Evolutionary conservation across 2,888 invertebrate genomes (phyloP), one percentile per base, ranked within the genome.

Genomic region (Ormia ochracea): DNA sequence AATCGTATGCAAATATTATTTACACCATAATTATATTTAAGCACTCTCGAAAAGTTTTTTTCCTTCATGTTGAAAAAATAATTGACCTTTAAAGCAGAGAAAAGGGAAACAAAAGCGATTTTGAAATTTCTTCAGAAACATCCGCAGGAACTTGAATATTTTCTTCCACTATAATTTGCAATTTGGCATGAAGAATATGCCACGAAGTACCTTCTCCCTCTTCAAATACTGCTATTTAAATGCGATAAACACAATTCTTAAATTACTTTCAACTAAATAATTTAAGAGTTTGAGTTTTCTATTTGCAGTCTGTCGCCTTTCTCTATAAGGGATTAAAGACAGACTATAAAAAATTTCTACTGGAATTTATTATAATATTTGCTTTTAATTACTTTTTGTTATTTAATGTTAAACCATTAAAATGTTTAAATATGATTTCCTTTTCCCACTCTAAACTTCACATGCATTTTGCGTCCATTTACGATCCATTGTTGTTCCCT

Each of bases 21-120:
- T 70, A 48, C 56, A 63, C 76, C 70, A 41, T 70, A 77, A 77
- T 77, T 77, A 77, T 58, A 70, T 56, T 65, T 77, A 77, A 77
- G 59, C 59, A 75, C 59, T 68, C 14, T 50, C 17, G 10, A 59
- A 43, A 50, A 26, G 59, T 68, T 58, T 36, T 75, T 59, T 75
- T 52, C 66, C 26, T 66, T 41, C 33, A 61, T 69, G 28, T 26
- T 56, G 54, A 56, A 31, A 48, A 76, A 77, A 56, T 63, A 77
- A 77, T 70, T 77, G 69, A 77, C 76, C 69, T 77, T 63, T 58
- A 50, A 41, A 41, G n/a, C 52, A 31, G n/a, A 33, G 12, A n/a
- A 48, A 14, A 43, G 23, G 1, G 5, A 3, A 28, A 26, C 1
- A 56, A 68, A 59, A 43, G 4, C 1, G 7, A 66, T 12, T 45